These are phyloP conservation scores for Epizoanthus scotinus DNA, from an alignment of 92 coral and sea anemone species.

Conservation along the genomic window DNA sequence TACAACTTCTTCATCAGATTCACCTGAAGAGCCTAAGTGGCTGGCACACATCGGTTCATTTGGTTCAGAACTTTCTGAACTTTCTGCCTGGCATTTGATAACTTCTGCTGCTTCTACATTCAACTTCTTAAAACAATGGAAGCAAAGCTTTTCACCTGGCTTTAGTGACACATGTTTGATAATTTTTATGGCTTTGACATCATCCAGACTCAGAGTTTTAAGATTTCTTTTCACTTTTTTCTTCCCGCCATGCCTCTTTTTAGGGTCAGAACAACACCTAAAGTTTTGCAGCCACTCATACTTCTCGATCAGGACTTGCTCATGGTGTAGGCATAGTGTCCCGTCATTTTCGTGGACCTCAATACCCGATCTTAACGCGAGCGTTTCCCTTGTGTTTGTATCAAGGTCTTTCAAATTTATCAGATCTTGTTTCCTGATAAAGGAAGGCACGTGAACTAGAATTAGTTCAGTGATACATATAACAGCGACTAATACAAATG, in stretches of 20 bases:
- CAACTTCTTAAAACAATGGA: neutral
- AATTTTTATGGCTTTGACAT: neutral
- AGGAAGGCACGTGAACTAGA: too few relatives aligned
- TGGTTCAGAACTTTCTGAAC: slow-evolving; percentile 10
- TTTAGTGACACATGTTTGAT: neutral
- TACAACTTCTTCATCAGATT: slow-evolving; percentile 23
- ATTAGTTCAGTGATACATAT: too few relatives aligned
- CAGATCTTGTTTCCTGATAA: neutral
- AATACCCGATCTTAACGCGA: neutral
- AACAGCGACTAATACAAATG: too few relatives aligned
- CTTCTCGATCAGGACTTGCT: slow-evolving; percentile 11
- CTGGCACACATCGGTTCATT: slow-evolving; percentile 24
- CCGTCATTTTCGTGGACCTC: slow-evolving; percentile 3
- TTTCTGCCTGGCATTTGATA: slow-evolving; percentile 20
- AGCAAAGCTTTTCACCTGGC: slow-evolving; percentile 11
- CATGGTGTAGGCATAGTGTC: neutral
- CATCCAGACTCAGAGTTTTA: slow-evolving; percentile 1
- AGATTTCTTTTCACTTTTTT: slow-evolving; percentile 12
- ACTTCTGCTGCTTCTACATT: neutral
- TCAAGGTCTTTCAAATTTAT: slow-evolving; percentile 8
- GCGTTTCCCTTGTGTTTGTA: neutral
- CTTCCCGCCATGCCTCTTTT: slow-evolving; percentile 6
- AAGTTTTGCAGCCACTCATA: slow-evolving; percentile 26
- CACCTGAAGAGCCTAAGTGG: slow-evolving; percentile 33
- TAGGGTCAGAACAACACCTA: slow-evolving; percentile 21